These are phyloP conservation scores for Urocitellus parryii DNA, from an alignment of 2,113 vertebrate species.

Conservation along the genomic window DNA sequence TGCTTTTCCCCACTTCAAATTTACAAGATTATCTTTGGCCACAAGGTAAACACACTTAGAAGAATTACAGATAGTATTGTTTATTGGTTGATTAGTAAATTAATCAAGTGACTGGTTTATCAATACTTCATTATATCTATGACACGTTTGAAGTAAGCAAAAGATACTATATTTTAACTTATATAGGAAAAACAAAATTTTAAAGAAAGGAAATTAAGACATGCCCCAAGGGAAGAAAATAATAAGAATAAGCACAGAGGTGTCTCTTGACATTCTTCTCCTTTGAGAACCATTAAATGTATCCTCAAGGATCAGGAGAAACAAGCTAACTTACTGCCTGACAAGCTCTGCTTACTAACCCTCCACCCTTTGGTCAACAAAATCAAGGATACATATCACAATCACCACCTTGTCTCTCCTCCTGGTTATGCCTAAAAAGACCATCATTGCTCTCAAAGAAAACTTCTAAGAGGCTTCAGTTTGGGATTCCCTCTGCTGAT, in stretches of 20 bases:
- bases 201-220: background rate
- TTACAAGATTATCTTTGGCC: background rate
- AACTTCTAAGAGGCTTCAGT: background rate
- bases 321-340: background rate
- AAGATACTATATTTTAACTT: background rate
- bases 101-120: background rate
- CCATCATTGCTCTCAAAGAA: background rate
- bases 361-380: background rate
- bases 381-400: background rate
- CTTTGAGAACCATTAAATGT: constrained; percentile 45
- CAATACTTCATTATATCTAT: background rate
- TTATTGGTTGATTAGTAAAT: background rate
- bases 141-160: background rate
- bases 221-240: constrained; percentile 36
- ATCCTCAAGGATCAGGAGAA: constrained; percentile 19
- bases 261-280: constrained; percentile 62
- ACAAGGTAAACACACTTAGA: background rate
- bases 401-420: background rate
- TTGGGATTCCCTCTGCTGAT: constrained; percentile 43
- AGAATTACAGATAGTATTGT: background rate
- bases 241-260: background rate
- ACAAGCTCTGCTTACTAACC: background rate
- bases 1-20: background rate
- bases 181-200: background rate
- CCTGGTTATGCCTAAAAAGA: background rate